A percentile compares a stretch with the other conserved stretches of the same genome.
These are phyloP conservation scores for Aegotheles bennettii DNA, from an alignment of 2,113 vertebrate genomes.

Conservation along the genomic window DNA sequence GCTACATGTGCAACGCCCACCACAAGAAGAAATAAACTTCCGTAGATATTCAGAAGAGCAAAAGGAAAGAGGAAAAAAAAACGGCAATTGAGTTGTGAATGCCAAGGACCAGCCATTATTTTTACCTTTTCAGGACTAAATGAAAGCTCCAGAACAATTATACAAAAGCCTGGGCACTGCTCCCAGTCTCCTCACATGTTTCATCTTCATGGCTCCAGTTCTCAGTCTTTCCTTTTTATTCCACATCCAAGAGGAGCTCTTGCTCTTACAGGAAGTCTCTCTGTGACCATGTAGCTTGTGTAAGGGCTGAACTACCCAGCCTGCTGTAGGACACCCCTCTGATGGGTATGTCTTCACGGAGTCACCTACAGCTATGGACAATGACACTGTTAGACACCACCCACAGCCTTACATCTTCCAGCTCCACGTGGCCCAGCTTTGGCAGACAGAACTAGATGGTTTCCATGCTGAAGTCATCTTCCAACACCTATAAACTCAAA, in stretches of 20 bases:
- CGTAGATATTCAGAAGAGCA: not conserved
- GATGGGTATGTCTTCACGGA: not conserved
- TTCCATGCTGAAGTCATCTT: not conserved
- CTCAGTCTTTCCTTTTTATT: not conserved
- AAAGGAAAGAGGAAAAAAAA: not conserved
- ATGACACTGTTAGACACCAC: fast-evolving
- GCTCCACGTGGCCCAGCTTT: not conserved
- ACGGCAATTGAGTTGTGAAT: not conserved
- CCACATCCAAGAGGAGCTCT: not conserved
- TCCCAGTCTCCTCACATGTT: not conserved
- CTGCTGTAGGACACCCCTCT: not conserved
- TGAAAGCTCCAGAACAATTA: not conserved
- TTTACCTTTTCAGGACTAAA: not conserved
- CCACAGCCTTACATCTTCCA: not conserved
- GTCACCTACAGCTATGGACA: not conserved
- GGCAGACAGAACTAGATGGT: not conserved
- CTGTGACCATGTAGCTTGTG: not conserved
- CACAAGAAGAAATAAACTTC: not conserved
- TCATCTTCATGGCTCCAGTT: not conserved
- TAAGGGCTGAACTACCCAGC: not conserved
- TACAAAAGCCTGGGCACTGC: not conserved
- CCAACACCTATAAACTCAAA: not conserved
- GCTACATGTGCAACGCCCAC: not conserved
- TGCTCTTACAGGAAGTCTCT: not conserved
- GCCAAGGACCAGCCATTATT: not conserved